Evolutionary conservation across 2,797 vertebrate species (phyloP), one percentile per base, ranked within the genome.

Genomic region (Malurus splendens): DNA sequence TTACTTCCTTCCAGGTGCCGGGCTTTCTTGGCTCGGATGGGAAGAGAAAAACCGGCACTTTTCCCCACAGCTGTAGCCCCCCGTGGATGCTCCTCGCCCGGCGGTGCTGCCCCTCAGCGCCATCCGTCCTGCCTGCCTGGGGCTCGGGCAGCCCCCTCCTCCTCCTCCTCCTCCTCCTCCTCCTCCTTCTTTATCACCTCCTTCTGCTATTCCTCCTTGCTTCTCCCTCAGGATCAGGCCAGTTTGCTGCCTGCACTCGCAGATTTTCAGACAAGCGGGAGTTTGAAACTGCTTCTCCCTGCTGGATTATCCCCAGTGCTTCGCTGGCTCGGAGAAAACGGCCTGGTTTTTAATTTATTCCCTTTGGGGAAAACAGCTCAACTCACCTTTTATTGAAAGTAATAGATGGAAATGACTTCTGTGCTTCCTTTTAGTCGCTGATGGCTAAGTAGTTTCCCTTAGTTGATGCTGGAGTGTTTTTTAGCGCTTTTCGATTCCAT

Each of bases 1-100:
- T 25, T 5, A 1, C 16, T 30, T 19, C n/a, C 51, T 65, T 23
- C 56, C 2, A 0, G 11, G 18, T 4, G 11, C 16, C 13, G 18
- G 5, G 25, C 36, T 36, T 48, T 19, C 55, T n/a, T 5, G 41
- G 61, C 51, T 51, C 17, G 32, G 27, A 38, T 6, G 39, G 59
- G 41, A 33, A 32, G 50, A 32, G 70, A 9, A 33, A 27, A 51
- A 5, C 6, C 30, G 2, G 52, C n/a, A 6, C 8, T 19, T 50
- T 7, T 25, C 36, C 41, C 4, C 3, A 1, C 2, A 13, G 7
- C 27, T 11, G 42, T 42, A 7, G 14, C 23, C 65, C 14, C 6
- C 28, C 39, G 18, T 2, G 72, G 41, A 8, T 3, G 48, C 42
- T 23, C 24, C 47, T 47, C 12, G 8, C 12, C 33, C 14, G 22